These are phyloP conservation scores for Ctenodactylus gundi DNA, from an alignment of 2,113 vertebrate species.

Conservation along the genomic window DNA sequence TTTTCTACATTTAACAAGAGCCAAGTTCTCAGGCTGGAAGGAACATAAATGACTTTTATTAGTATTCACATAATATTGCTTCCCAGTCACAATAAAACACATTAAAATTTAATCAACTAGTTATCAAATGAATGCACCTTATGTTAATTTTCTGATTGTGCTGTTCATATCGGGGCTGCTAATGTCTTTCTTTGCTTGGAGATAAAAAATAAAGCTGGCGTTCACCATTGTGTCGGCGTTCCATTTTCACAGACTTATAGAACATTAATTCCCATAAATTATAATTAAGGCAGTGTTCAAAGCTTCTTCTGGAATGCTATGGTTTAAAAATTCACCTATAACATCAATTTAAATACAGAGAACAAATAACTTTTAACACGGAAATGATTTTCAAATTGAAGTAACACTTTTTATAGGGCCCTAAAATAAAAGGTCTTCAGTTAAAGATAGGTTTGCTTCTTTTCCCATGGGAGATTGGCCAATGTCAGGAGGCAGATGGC, in stretches of 20 bases:
- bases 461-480: not conserved
- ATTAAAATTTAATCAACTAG: slow-evolving; percentile 66
- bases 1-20: slow-evolving; percentile 58
- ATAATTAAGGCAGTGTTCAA: slow-evolving; percentile 16
- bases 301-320: not conserved
- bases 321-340: not conserved
- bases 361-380: not conserved
- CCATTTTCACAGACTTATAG: not conserved
- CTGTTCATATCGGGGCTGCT: slow-evolving; percentile 45
- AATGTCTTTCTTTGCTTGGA: slow-evolving; percentile 14
- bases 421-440: not conserved
- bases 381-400: slow-evolving; percentile 11
- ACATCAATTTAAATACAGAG: slow-evolving; percentile 1
- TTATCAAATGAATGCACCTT: slow-evolving; percentile 55
- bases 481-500: not conserved
- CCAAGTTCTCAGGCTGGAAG: slow-evolving; percentile 29
- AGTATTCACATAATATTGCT: slow-evolving; percentile 56
- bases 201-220: not conserved
- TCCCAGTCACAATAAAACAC: slow-evolving; percentile 51
- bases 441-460: not conserved
- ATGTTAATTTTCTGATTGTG: slow-evolving; percentile 51
- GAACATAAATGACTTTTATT: slow-evolving; percentile 59
- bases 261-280: not conserved
- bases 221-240: not conserved
- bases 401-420: not conserved